Conservation (phyloP, 2,113 vertebrate species). For the Urocolius indicus region DNA sequence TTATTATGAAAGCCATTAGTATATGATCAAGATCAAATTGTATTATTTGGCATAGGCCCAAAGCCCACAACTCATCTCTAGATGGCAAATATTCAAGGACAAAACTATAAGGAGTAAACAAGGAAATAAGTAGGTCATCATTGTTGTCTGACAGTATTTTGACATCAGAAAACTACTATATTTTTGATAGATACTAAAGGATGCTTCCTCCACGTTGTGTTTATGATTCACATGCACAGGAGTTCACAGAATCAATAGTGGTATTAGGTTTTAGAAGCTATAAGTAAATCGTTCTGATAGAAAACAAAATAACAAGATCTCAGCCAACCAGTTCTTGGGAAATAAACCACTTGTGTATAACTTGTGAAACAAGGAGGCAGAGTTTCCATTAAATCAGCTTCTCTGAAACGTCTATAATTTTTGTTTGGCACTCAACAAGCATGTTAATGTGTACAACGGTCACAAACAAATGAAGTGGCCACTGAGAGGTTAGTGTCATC, state of each 20-base stretch:
- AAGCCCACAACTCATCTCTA: not conserved
- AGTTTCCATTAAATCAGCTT: not conserved
- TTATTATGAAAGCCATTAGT: not conserved
- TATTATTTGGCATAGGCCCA: not conserved
- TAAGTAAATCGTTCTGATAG: not conserved
- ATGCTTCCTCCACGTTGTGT: not conserved
- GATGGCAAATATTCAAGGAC: not conserved
- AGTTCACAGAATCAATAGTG: not conserved
- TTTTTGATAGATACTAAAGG: not conserved
- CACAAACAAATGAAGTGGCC: not conserved
- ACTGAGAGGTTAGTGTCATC: not conserved
- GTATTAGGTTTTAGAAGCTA: not conserved
- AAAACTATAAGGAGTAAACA: not conserved
- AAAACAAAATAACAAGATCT: not conserved
- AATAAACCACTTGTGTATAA: not conserved
- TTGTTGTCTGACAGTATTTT: not conserved
- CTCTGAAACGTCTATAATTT: not conserved
- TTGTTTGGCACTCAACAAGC: not conserved
- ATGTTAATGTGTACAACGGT: not conserved
- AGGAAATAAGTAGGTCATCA: not conserved
- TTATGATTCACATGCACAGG: not conserved
- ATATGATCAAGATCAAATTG: not conserved
- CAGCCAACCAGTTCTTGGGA: slow-evolving; percentile 14
- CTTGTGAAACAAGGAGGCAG: not conserved
- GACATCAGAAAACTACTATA: not conserved